Evolutionary conservation across 2,888 invertebrate species (phyloP), one percentile per base, ranked within the genome.

Genomic region (Cartodere bifasciata): DNA sequence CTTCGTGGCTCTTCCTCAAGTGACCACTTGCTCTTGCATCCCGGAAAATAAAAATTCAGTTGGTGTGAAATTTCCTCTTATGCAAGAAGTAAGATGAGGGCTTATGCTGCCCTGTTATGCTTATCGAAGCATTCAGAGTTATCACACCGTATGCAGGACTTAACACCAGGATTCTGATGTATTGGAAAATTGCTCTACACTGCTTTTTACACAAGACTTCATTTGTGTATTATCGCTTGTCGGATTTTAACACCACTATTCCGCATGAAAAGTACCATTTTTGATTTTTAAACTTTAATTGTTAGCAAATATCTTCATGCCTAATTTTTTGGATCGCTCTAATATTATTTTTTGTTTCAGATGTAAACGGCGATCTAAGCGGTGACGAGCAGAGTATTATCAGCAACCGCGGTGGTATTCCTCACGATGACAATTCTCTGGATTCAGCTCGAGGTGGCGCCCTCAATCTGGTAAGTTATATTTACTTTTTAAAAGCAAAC

Each of bases 371-470:
- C 16, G 72, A 73, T 42, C 60, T 72, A 40, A 73, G 72, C 47
- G 71, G 70, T 27, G 72, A 73, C 46, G 72, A 72, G 35, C 63
- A 69, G 41, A 72, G 72, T 50, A 62, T 65, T 44, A 61, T 61
- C 39, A 72, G 72, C 52, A 71, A 70, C 40, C 64, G 62, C 37
- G 70, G 68, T 49, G 68, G 68, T 42, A 62, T 65, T 36, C 58
- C 63, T 10, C 57, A 67, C 39, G 70, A 70, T 43, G 69, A 67
- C 39, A 72, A 73, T 52, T 74, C 73, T 34, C 64, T 73, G 63
- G 72, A 74, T 47, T 73, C 73, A 17, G 72, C 73, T 39, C 61
- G 70, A 47, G 60, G 53, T 31, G 62, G 63, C 24, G 74, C 74
- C 16, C 67, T 75, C 30, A 75, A 75, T 52, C 57, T 75, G 65